Evolutionary conservation across 2,797 vertebrate species (phyloP).

Genomic region (Rhinichthys osculus): DNA sequence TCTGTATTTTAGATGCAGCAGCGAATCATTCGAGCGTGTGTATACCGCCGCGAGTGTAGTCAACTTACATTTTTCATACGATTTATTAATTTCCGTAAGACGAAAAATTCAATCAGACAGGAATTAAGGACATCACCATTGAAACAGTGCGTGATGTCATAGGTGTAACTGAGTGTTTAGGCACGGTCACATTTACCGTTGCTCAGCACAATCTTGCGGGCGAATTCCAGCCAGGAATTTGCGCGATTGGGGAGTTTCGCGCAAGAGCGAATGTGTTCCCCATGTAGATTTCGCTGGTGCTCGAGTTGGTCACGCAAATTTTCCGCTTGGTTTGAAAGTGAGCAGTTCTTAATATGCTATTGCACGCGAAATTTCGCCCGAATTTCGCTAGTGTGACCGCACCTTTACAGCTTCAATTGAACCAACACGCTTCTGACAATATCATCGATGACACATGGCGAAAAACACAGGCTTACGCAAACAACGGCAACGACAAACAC

Average conservation of each 20-base stretch:
- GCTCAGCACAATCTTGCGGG: not conserved
- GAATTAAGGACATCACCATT: not conserved
- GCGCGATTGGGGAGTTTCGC: not conserved
- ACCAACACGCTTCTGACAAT: not conserved
- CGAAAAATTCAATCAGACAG: not conserved
- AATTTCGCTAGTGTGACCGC: not conserved
- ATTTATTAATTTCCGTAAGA: not conserved
- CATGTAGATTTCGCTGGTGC: not conserved
- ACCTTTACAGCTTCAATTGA: not conserved
- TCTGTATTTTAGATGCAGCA: not conserved
- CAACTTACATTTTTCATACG: not conserved
- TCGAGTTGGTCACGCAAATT: not conserved
- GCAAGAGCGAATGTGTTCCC: not conserved
- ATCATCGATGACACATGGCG: not conserved
- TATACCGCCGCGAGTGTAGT: not conserved
- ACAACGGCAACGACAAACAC: conserved; percentile 26
- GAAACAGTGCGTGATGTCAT: not conserved
- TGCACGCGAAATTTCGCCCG: not conserved
- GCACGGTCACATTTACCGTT: not conserved
- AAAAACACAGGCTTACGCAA: conserved; percentile 1
- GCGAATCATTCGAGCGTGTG: not conserved
- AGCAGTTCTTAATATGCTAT: not conserved
- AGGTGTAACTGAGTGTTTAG: not conserved
- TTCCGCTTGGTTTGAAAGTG: not conserved
- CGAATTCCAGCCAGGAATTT: not conserved